Evolutionary conservation across 2,888 invertebrate species (phyloP), one percentile per base, ranked within the genome.

Genomic region (Phlogophora meticulosa): DNA sequence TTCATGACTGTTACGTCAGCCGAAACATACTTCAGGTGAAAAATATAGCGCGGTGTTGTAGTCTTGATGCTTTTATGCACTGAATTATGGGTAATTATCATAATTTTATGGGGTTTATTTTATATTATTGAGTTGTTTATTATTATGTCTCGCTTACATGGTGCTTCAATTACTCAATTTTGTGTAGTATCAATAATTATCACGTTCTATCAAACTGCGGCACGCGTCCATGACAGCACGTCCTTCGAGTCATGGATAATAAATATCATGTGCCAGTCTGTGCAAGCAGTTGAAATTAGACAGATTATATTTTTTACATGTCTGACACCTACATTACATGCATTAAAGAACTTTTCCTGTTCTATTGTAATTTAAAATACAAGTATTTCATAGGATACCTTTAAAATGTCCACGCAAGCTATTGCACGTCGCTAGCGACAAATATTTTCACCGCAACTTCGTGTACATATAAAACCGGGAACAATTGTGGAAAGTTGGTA

Each of bases 1-100:
- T 94, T 92, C 94, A 94, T 92, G 94, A 93, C 93, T 91, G 91
- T 95, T 94, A 94, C 92, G 90, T 94, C 94, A 94, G 90, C 90
- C 87, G 90, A 91, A 92, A 93, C 91, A 92, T 93, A 92, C 90
- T 94, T 93, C 94, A 94, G 93, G 94, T 94, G 90, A 90, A 93
- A 91, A 89, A 87, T 92, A 76, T 92, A 91, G 85, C 71, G 57
- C 84, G 91, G 63, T 62, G 77, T 63, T 68, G 62, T 76, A 77
- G 82, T 91, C 89, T 93, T 94, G 93, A 89, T 91, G 83, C 78
- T 90, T 88, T 81, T 67, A 58, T 78, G 69, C 70, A 64, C 7
- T 49, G 46, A 62, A 61, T 64, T 53, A 66, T 34, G 15, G 17
- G 43, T 58, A 63, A 59, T 71, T 56, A 63, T 17, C 10, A 0